Conservation (phyloP, 1,140 invertebrate species). For the Colletes latitarsis region DNA sequence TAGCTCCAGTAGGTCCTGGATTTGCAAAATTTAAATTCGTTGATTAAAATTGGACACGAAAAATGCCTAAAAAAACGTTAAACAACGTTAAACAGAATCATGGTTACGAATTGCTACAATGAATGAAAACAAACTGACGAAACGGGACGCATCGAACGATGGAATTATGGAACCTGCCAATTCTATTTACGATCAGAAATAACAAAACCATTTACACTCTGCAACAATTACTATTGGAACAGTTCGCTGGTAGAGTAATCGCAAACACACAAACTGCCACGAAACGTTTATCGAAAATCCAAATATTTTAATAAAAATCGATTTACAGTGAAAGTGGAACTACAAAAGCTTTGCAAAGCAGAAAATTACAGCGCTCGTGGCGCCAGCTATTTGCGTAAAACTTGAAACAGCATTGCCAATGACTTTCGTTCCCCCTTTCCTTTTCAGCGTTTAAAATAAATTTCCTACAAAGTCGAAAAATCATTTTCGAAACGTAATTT, state of each 20-base stretch:
- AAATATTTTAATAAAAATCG: conserved; percentile 17
- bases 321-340: not conserved
- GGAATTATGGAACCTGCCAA: not conserved
- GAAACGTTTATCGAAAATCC: not conserved
- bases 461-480: no score
- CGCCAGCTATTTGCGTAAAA: not conserved
- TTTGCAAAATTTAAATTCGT: no score
- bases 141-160: not conserved
- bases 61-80: no score
- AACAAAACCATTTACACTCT: not conserved
- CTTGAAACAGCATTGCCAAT: not conserved
- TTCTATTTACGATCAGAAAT: not conserved
- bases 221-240: not conserved
- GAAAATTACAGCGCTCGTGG: not conserved
- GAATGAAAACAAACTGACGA: not conserved
- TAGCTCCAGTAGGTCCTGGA: no score
- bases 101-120: no score
- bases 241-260: not conserved
- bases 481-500: no score
- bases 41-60: no score
- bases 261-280: not conserved
- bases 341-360: not conserved
- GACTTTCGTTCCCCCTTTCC: no score
- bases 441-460: no score
- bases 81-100: no score